A percentile compares a stretch with the other conserved stretches of the same genome.
phyloP scores from a whole-genome alignment of 2,888 invertebrate genomes.

The Disparrhopalites patrizii region DNA sequence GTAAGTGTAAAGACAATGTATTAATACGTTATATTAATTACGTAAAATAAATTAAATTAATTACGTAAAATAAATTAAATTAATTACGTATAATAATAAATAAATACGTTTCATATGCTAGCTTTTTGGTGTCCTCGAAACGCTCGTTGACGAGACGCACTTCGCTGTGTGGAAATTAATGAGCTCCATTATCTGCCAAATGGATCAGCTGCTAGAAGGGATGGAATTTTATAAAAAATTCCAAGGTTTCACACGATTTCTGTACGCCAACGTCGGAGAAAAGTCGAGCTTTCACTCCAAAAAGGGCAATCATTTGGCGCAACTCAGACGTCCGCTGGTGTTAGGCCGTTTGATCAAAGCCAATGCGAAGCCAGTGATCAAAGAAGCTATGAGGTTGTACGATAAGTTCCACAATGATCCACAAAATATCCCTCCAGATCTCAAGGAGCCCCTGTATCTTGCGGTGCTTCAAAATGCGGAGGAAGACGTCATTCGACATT shows the following conservation, averaged over 20 bases:
- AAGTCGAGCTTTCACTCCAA: conserved; percentile 33
- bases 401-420: conserved; percentile 25
- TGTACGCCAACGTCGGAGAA: conserved; percentile 32
- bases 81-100: background rate
- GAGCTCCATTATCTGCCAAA: conserved; percentile 70
- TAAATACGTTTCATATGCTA: background rate
- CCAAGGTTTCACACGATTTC: conserved; percentile 33
- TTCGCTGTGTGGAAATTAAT: conserved; percentile 92
- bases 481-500: conserved; percentile 25
- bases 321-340: conserved; percentile 28
- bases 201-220: conserved; percentile 66
- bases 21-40: background rate
- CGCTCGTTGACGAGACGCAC: conserved; percentile 79
- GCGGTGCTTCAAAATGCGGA: conserved; percentile 34
- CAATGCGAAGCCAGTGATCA: conserved; percentile 15
- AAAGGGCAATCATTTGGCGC: conserved; percentile 31
- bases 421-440: conserved; percentile 31
- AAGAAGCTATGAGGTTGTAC: conserved; percentile 31
- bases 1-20: too few species aligned
- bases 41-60: background rate
- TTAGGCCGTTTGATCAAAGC: conserved; percentile 34
- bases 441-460: conserved; percentile 34
- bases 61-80: background rate
- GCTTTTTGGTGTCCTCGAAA: conserved; percentile 70
- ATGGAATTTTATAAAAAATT: conserved; percentile 27